Evolutionary conservation across 2,797 vertebrate genomes (phyloP).

Genomic region (Falco cherrug): DNA sequence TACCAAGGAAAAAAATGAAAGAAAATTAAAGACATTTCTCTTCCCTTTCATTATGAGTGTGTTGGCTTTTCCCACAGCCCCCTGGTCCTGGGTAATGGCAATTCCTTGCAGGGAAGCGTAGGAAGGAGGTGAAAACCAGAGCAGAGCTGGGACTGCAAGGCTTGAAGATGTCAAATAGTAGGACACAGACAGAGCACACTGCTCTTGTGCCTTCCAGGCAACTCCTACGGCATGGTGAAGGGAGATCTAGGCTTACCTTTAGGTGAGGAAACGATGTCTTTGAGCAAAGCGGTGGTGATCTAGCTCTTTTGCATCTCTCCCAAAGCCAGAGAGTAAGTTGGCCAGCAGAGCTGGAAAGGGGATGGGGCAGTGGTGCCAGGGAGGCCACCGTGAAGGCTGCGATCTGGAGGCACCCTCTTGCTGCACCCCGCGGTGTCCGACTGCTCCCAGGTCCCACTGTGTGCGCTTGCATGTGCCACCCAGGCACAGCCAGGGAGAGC

Average conservation of each 20-base stretch:
- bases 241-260: neutral
- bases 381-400: neutral
- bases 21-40: neutral
- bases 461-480: accelerated
- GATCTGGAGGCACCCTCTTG: neutral
- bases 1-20: neutral
- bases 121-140: neutral
- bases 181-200: neutral
- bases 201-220: neutral
- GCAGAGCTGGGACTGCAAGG: neutral
- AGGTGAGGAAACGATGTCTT: neutral
- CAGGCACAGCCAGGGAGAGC: neutral
- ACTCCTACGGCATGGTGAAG: neutral
- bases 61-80: neutral
- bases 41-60: neutral
- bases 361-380: neutral
- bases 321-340: neutral
- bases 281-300: neutral
- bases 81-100: neutral
- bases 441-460: neutral
- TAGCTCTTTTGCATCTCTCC: neutral
- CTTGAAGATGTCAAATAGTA: neutral
- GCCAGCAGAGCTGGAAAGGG: neutral
- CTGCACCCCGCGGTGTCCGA: accelerated
- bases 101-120: neutral